Evolutionary conservation across 2,888 invertebrate species (phyloP), one percentile per base, ranked within the genome.

Genomic region (Sussaba pulchella): DNA sequence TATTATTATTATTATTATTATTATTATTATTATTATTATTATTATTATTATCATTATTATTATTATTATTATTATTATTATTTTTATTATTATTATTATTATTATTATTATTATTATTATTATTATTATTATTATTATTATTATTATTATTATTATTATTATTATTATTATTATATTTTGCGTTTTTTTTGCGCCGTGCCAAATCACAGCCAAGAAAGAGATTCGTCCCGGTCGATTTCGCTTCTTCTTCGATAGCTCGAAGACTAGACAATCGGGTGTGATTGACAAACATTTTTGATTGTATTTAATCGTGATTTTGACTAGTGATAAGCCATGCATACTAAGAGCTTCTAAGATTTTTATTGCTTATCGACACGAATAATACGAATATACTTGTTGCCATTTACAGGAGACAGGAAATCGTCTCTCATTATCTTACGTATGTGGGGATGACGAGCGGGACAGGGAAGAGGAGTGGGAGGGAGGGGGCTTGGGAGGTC

Each of bases 181-280:
- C 39, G 36, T 39, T n/a, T 9, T 24, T 14, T 43, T 39, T 36
- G 1, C 8, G 17, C 14, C 50, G 17, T 39, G 63, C 24, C 57
- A 64, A 52, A 12, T 57, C 52, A 36, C 39, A 43, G 50, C 9
- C 31, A 31, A 76, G 31, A 43, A 57, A 45, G 71, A 81, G 54
- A 76, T 61, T 45, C 54, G 39, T 71, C 67, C 41, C 39, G 61
- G 39, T 67, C 70, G 36, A 57, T 66, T 39, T 45, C 61, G 19
- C 61, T 21, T 61, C 43, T 54, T 63, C 47, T 63, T 19, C 57
- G 71, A 71, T 70, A 73, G 57, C 76, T 71, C 39, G 52, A 81
- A 76, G 76, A 81, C 73, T 83, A 77, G 78, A 76, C 75, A 71
- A 79, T 78, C 76, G 70, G 61, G 73, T 70, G 73, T 79, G 77